Percentiles rank a stretch among this genome's conserved stretches.
Evolutionary conservation across 2,888 invertebrate genomes (phyloP).

Genomic region (Dynastes grantii): DNA sequence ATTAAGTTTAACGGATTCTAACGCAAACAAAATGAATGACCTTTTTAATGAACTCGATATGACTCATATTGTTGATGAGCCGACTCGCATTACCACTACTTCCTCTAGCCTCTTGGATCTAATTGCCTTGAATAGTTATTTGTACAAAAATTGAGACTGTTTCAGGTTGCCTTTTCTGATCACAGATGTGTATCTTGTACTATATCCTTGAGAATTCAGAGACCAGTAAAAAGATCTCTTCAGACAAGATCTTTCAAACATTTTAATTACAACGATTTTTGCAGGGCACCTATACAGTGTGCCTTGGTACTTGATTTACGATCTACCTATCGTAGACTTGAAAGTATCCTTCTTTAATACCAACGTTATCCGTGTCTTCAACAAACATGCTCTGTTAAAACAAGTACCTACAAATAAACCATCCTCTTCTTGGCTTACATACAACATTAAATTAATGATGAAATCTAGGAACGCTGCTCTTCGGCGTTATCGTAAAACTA

Average conservation of each 20-base stretch:
- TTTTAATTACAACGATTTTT: neutral
- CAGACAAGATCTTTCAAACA: neutral
- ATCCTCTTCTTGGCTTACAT: neutral
- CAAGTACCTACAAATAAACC: neutral
- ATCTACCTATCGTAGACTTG: neutral
- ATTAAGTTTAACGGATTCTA: too few species aligned
- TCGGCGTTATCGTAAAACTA: neutral
- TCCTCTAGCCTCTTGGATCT: neutral
- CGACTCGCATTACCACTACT: neutral
- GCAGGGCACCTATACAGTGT: neutral
- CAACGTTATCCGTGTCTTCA: neutral
- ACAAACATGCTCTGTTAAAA: neutral
- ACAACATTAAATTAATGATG: neutral
- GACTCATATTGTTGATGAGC: neutral
- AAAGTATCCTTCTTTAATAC: neutral
- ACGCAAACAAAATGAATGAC: too few species aligned
- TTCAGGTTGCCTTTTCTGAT: neutral
- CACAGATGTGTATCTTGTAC: neutral
- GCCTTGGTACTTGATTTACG: neutral
- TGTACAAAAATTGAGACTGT: neutral
- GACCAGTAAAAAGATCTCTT: neutral
- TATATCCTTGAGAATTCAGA: neutral
- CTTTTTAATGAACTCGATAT: neutral
- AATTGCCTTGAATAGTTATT: neutral
- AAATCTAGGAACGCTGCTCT: neutral